Evolutionary conservation across 2,888 invertebrate genomes (phyloP), one percentile per base, ranked within the genome.

Genomic region (Cheilosia vernalis): DNA sequence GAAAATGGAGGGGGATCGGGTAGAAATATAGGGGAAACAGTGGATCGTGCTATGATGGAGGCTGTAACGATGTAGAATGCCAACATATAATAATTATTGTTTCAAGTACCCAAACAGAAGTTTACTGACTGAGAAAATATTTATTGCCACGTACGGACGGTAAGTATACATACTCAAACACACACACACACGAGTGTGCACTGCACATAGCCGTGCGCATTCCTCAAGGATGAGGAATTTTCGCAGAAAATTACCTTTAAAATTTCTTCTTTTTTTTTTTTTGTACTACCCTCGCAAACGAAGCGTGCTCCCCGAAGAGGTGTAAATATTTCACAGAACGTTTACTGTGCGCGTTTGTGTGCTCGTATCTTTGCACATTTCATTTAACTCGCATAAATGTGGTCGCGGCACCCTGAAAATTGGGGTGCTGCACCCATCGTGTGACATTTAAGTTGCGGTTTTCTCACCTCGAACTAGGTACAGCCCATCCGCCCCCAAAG

Each of bases 311-410:
- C 13, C 21, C 51, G 4, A 72, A 44, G 56, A 81, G 81, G 85
- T 85, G 85, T 81, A 85, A 85, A 85, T 81, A 81, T 85, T 81
- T 81, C 85, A 77, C 85, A 77, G 85, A 76, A 85, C 85, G 81
- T 81, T 85, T 77, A 81, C 81, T 44, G 51, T 60, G 67, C 74
- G 61, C 72, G 76, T 85, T 85, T 85, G 81, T 81, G 56, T 66
- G 76, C 81, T 85, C 81, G 81, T 81, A 85, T 85, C 81, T 85
- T 81, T 44, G 13, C 37, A 81, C 81, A 81, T 77, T 85, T 85
- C 85, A 85, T 85, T 85, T 81, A 85, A 85, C 76, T 85, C 76
- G 61, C 81, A 67, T 85, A 85, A 85, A 85, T 72, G 85, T 72
- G 85, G 81, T 85, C 81, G 81, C 77, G 49, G 80, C 74, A 74